Conservation (phyloP, 2,113 vertebrate genomes). For the Sciurus niger region DNA sequence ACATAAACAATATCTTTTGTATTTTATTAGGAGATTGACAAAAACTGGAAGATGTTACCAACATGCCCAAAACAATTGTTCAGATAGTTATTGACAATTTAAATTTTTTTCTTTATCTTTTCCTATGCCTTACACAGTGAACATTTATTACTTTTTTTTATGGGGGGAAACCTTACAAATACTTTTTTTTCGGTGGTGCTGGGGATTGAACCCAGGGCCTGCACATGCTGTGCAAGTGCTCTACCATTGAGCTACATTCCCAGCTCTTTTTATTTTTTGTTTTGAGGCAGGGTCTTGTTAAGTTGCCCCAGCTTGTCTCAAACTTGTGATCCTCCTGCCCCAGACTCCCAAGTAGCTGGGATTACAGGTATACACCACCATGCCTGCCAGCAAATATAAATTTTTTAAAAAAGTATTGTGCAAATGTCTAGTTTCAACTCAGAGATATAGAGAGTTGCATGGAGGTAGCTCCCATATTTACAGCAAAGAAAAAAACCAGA, state of each 20-base stretch:
- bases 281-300: not conserved
- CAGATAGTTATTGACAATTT: not conserved
- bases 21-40: slow-evolving; percentile 33
- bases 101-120: slow-evolving; percentile 15
- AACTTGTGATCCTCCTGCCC: not conserved
- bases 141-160: slow-evolving; percentile 28
- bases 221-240: not conserved
- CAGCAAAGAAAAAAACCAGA: not conserved
- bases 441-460: slow-evolving; percentile 19
- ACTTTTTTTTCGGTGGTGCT: not conserved
- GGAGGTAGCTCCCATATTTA: not conserved
- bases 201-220: not conserved
- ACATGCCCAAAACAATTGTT: not conserved
- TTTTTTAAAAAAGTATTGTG: not conserved
- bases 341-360: not conserved
- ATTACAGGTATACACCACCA: not conserved
- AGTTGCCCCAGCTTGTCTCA: not conserved
- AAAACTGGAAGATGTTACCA: slow-evolving; percentile 10
- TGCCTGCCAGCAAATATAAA: not conserved
- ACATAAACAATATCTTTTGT: not conserved
- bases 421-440: not conserved
- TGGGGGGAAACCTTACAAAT: not conserved
- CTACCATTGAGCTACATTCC: not conserved
- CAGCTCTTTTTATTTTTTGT: not conserved
- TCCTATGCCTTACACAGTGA: slow-evolving; percentile 1